These are phyloP conservation scores for Zosterops hypoxanthus DNA, from an alignment of 2,113 vertebrate genomes.

Conservation along the genomic window DNA sequence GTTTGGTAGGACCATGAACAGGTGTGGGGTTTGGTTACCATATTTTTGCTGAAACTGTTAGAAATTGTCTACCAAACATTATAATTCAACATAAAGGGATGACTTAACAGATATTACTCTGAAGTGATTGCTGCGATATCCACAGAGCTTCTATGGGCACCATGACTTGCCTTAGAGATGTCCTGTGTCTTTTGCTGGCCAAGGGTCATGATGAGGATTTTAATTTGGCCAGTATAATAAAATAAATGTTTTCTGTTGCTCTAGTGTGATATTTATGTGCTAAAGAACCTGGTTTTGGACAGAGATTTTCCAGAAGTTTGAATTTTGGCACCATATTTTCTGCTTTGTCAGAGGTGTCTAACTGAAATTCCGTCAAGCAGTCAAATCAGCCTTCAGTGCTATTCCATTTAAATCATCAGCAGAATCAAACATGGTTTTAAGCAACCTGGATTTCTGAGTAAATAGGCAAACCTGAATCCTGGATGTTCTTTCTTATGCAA, in stretches of 20 bases:
- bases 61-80: conserved; percentile 3
- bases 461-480: background rate
- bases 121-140: background rate
- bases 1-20: conserved; percentile 11
- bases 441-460: background rate
- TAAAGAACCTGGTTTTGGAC: background rate
- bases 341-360: background rate
- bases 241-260: background rate
- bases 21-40: background rate
- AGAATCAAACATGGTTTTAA: background rate
- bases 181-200: background rate
- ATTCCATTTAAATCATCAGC: background rate
- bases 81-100: background rate
- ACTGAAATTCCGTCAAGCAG: background rate
- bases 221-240: background rate
- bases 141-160: background rate
- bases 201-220: background rate
- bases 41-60: background rate
- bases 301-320: background rate
- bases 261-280: accelerated
- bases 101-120: background rate
- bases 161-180: background rate
- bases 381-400: background rate
- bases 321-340: background rate
- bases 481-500: background rate